These are phyloP conservation scores for Chloroceryle amazona DNA, from an alignment of 2,797 vertebrate genomes.

Conservation along the genomic window DNA sequence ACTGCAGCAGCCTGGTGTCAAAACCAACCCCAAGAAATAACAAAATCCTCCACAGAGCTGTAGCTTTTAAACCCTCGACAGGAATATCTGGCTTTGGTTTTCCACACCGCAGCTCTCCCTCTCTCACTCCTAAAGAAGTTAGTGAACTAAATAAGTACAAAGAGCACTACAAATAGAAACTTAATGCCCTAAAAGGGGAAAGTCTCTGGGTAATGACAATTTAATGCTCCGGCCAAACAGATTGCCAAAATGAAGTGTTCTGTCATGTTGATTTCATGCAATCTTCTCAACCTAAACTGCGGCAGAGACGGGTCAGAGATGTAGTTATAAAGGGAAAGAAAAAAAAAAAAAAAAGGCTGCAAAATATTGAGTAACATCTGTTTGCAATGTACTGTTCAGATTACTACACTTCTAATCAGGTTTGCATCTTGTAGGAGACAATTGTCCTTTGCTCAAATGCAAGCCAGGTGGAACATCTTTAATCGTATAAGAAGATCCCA, in stretches of 20 bases:
- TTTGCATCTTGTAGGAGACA: constrained; percentile 69
- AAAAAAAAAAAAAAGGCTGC: neutral
- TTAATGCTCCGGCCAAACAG: neutral
- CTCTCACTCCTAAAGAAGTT: neutral
- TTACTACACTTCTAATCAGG: constrained; percentile 79
- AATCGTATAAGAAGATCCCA: constrained; percentile 83
- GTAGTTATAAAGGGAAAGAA: neutral
- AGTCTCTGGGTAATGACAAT: neutral
- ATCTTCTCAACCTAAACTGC: neutral
- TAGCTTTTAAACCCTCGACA: accelerated
- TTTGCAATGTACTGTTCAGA: constrained; percentile 56
- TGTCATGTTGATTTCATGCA: neutral
- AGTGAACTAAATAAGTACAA: neutral
- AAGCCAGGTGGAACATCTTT: constrained; percentile 81
- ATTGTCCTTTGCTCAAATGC: constrained; percentile 58
- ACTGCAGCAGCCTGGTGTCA: neutral
- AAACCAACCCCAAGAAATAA: neutral
- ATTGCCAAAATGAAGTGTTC: neutral
- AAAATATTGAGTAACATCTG: constrained; percentile 63
- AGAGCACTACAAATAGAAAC: neutral
- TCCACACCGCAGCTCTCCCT: neutral
- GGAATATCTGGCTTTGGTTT: neutral
- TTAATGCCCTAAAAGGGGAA: neutral
- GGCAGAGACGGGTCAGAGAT: neutral
- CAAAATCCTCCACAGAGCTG: neutral